Percentiles rank a stretch among this genome's conserved stretches.
Evolutionary conservation across 1,140 invertebrate genomes (phyloP).

Genomic region (Prorops nasuta): DNA sequence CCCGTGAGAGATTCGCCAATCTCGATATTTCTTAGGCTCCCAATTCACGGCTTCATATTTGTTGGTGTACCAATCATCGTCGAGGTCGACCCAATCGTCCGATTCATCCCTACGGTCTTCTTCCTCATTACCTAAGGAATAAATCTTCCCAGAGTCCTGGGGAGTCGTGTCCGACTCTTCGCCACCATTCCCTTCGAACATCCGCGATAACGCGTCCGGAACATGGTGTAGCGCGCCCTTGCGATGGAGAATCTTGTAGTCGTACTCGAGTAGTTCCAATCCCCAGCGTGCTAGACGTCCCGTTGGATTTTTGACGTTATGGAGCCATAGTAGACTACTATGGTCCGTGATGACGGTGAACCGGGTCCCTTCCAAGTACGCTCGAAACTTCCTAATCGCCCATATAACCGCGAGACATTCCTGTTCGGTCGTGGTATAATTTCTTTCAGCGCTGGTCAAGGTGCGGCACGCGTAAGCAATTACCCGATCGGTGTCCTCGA

Average conservation of each 20-base stretch:
- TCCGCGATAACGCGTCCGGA: slow-evolving; percentile 10
- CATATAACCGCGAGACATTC: slow-evolving; percentile 4
- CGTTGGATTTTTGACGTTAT: not conserved
- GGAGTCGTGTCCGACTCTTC: too few species aligned
- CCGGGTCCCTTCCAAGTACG: not conserved
- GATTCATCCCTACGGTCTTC: not conserved
- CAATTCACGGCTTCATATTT: not conserved
- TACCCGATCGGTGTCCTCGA: not conserved
- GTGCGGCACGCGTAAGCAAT: not conserved
- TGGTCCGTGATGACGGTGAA: not conserved
- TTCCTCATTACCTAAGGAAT: too few species aligned
- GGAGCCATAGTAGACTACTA: not conserved
- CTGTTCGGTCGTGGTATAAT: not conserved
- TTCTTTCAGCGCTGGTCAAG: not conserved
- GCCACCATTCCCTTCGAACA: too few species aligned
- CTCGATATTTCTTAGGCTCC: not conserved
- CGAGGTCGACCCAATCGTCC: not conserved
- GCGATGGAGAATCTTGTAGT: not conserved
- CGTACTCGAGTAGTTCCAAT: not conserved
- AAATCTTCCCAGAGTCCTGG: too few species aligned
- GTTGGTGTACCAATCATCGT: slow-evolving; percentile 2
- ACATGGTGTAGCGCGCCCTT: not conserved
- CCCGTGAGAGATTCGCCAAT: not conserved
- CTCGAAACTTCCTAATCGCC: not conserved
- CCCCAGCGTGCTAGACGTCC: slow-evolving; percentile 29